Percentiles rank a stretch among this genome's conserved stretches.
phyloP scores from a whole-genome alignment of 1,140 invertebrate genomes.

The Drosophila grimshawi region DNA sequence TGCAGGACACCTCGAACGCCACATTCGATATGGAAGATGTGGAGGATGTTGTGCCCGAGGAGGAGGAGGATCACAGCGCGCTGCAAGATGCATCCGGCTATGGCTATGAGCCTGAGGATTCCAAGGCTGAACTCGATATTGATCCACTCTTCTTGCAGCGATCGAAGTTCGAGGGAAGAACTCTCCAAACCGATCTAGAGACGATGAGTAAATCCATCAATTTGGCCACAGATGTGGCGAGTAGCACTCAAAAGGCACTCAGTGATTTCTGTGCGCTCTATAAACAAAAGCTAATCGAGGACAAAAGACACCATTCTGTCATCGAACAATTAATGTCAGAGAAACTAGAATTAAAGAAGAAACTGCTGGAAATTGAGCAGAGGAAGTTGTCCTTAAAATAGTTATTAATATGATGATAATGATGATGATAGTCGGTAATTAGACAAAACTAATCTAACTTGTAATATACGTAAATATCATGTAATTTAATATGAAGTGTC shows the following conservation, averaged over 20 bases:
- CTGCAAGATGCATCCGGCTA: constrained; percentile 55
- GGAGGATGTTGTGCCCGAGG: constrained; percentile 68
- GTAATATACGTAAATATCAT: constrained; percentile 7
- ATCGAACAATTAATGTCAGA: constrained; percentile 66
- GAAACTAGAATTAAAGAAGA: constrained; percentile 65
- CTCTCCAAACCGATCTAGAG: constrained; percentile 45
- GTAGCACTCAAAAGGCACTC: constrained; percentile 39
- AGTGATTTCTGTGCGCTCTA: constrained; percentile 64
- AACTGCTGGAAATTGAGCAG: constrained; percentile 68
- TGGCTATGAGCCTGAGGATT: constrained; percentile 62
- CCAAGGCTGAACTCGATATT: constrained; percentile 46
- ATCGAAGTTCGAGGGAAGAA: constrained; percentile 8
- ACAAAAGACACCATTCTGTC: constrained; percentile 58
- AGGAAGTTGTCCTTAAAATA: constrained; percentile 58
- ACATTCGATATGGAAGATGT: constrained; percentile 65
- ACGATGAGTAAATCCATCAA: constrained; percentile 46
- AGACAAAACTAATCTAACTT: constrained; percentile 20
- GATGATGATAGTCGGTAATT: constrained; percentile 10
- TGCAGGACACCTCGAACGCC: constrained; percentile 57
- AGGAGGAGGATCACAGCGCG: constrained; percentile 56
- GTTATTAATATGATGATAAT: constrained; percentile 1
- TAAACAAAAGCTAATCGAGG: constrained; percentile 64
- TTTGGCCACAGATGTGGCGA: constrained; percentile 42
- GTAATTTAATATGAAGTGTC: constrained; percentile 6
- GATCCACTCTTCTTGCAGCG: constrained; percentile 64